Conservation (phyloP, 2,888 invertebrate genomes). For the Eupithecia vulgata region DNA sequence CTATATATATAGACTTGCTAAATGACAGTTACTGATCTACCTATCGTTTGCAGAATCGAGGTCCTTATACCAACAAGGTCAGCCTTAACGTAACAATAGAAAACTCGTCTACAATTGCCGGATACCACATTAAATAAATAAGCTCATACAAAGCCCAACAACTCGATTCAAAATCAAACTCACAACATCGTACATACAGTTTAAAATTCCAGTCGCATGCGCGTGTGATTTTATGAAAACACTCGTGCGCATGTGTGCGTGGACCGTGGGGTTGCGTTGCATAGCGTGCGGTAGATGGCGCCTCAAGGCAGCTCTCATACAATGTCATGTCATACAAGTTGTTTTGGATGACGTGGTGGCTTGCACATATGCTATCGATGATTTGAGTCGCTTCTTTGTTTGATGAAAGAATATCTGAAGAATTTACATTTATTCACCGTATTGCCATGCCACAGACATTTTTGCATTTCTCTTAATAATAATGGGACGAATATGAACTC, state of each 20-base stretch:
- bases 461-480: background rate
- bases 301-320: background rate
- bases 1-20: background rate
- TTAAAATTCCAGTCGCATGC: conserved; percentile 59
- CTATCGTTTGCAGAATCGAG: conserved; percentile 2
- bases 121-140: conserved; percentile 1
- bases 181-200: conserved; percentile 31
- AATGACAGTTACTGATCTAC: background rate
- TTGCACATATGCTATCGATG: conserved; percentile 6
- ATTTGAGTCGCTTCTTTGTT: conserved; percentile 5
- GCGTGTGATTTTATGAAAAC: conserved; percentile 67
- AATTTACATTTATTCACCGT: background rate
- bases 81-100: background rate
- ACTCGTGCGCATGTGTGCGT: conserved; percentile 36
- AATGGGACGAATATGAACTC: background rate
- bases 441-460: background rate
- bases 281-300: conserved; percentile 45
- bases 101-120: background rate
- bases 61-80: background rate
- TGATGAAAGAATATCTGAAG: background rate
- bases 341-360: conserved; percentile 7
- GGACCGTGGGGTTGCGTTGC: conserved; percentile 33
- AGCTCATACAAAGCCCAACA: background rate
- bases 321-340: conserved; percentile 10
- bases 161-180: conserved; percentile 3